Evolutionary conservation across 2,797 vertebrate genomes (phyloP).

Genomic region (Babyrousa celebensis): DNA sequence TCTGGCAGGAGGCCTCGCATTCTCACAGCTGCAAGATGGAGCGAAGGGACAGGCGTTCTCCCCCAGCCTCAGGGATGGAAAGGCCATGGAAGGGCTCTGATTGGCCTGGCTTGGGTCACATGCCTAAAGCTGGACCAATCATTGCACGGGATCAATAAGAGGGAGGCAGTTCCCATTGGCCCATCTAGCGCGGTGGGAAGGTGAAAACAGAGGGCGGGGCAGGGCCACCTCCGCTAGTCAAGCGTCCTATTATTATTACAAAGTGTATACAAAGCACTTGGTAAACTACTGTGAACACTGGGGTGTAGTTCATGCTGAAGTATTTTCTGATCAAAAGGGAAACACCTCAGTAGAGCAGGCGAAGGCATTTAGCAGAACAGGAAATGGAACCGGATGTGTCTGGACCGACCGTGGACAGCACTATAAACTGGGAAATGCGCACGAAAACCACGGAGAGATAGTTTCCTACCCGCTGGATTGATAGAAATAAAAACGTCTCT

Average conservation of each 20-base stretch:
- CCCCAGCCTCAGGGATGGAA: neutral
- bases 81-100: neutral
- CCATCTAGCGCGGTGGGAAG: accelerated
- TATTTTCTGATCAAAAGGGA: neutral
- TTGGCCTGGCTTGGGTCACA: constrained; percentile 22
- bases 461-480: neutral
- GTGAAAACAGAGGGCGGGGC: accelerated
- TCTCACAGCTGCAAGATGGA: neutral
- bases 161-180: neutral
- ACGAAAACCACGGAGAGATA: neutral
- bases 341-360: neutral
- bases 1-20: neutral
- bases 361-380: neutral
- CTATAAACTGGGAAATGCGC: neutral
- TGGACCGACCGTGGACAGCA: accelerated
- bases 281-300: neutral
- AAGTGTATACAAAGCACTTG: neutral
- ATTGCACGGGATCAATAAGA: neutral
- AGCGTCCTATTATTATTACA: accelerated
- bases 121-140: neutral
- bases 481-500: neutral
- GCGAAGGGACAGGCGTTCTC: accelerated
- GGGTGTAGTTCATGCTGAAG: neutral
- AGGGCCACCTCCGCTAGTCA: accelerated
- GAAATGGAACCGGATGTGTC: neutral